These are phyloP conservation scores for Lagodon rhomboides DNA, from an alignment of 2,797 vertebrate genomes.

Conservation along the genomic window DNA sequence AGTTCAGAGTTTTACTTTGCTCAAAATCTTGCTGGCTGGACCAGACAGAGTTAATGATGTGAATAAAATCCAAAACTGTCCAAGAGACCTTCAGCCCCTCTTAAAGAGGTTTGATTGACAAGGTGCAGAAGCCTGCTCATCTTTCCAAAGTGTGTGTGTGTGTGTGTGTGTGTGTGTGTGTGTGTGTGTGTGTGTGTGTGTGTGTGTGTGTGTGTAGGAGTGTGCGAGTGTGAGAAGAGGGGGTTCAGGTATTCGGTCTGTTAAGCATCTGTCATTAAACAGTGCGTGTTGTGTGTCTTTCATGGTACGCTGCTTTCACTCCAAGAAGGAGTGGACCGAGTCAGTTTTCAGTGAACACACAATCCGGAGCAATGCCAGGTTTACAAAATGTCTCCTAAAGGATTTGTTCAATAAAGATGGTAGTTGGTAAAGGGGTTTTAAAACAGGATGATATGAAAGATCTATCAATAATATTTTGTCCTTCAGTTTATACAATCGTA, in stretches of 20 bases:
- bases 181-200: conserved; percentile 28
- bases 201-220: conserved; percentile 22
- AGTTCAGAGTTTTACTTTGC: conserved; percentile 18
- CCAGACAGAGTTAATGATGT: conserved; percentile 28
- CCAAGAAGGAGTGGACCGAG: conserved; percentile 33
- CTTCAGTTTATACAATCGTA: neutral
- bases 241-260: conserved; percentile 72
- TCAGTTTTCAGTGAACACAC: neutral
- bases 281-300: conserved; percentile 71
- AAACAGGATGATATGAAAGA: neutral
- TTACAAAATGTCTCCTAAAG: neutral
- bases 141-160: conserved; percentile 22
- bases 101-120: conserved; percentile 66
- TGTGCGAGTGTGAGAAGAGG: conserved; percentile 34
- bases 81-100: conserved; percentile 58
- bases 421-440: neutral
- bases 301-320: conserved; percentile 63
- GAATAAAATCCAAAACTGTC: conserved; percentile 32
- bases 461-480: neutral
- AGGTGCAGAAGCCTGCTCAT: conserved; percentile 48
- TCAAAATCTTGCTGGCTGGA: neutral
- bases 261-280: conserved; percentile 79
- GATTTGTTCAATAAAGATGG: neutral
- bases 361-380: neutral
- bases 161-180: conserved; percentile 27